phyloP scores from a whole-genome alignment of 2,888 invertebrate genomes.

The Hanleya hanleyi region DNA sequence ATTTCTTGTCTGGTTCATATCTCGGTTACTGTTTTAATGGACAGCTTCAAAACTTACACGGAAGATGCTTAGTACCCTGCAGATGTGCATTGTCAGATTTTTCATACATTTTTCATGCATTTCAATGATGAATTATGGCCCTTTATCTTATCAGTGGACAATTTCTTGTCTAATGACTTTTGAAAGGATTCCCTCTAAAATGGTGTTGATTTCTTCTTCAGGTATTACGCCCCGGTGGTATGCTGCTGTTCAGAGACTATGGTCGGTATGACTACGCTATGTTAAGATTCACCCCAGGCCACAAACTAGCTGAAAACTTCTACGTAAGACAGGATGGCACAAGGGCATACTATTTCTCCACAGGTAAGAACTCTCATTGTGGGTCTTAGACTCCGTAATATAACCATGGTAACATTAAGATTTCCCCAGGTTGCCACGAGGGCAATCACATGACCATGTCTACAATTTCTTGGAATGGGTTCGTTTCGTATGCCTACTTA shows the following conservation, averaged over 20 bases:
- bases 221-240: slow-evolving; percentile 80
- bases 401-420: not conserved
- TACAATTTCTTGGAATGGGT: too few species aligned
- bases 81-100: too few species aligned
- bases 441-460: too few species aligned
- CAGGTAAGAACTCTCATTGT: slow-evolving; percentile 57
- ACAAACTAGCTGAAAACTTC: slow-evolving; percentile 92
- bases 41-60: too few species aligned
- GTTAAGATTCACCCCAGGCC: slow-evolving; percentile 91
- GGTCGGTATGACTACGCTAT: slow-evolving; percentile 97
- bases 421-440: too few species aligned
- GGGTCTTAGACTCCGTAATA: not conserved
- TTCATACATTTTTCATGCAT: too few species aligned
- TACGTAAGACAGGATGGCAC: slow-evolving; percentile 98
- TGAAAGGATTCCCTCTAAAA: not conserved
- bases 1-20: too few species aligned
- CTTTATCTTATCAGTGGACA: too few species aligned
- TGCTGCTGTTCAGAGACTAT: slow-evolving; percentile 92
- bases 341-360: slow-evolving; percentile 78
- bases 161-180: not conserved
- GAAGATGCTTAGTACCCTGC: too few species aligned
- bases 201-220: slow-evolving; percentile 36
- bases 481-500: too few species aligned
- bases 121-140: too few species aligned
- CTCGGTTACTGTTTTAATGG: too few species aligned